Evolutionary conservation across 2,797 vertebrate species (phyloP).

Genomic region (Pristis pectinata): DNA sequence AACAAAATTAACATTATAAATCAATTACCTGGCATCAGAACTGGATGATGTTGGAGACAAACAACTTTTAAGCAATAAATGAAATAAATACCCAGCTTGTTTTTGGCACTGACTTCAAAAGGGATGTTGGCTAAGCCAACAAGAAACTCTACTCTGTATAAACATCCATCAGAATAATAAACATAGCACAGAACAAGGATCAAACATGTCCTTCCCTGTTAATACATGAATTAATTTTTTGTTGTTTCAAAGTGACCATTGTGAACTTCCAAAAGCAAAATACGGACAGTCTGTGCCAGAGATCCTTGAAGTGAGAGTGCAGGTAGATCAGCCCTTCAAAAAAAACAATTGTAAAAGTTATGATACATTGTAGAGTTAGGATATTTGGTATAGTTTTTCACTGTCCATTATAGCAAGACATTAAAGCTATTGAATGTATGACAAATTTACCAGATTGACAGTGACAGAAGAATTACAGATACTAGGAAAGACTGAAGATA

Average conservation of each 20-base stretch:
- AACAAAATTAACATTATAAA: background rate
- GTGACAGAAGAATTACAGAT: background rate
- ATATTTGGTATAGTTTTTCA: background rate
- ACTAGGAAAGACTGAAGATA: background rate
- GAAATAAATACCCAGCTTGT: background rate
- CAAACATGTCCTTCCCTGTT: background rate
- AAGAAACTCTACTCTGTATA: background rate
- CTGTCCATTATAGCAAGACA: background rate
- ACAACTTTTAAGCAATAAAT: background rate
- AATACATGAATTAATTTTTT: background rate
- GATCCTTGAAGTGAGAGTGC: background rate
- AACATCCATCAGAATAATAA: background rate
- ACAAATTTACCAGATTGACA: background rate
- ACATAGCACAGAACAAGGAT: background rate
- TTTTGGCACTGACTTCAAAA: background rate
- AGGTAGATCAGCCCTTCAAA: background rate
- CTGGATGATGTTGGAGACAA: background rate
- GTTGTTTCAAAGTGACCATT: background rate
- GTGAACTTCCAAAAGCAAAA: background rate
- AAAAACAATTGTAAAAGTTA: background rate
- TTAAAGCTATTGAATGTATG: background rate
- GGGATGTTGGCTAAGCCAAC: background rate
- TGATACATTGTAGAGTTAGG: background rate
- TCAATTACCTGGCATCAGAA: background rate
- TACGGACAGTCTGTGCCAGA: no score